Evolutionary conservation across 2,888 invertebrate species (phyloP), one percentile per base, ranked within the genome.

Genomic region (Chironomus tentans): DNA sequence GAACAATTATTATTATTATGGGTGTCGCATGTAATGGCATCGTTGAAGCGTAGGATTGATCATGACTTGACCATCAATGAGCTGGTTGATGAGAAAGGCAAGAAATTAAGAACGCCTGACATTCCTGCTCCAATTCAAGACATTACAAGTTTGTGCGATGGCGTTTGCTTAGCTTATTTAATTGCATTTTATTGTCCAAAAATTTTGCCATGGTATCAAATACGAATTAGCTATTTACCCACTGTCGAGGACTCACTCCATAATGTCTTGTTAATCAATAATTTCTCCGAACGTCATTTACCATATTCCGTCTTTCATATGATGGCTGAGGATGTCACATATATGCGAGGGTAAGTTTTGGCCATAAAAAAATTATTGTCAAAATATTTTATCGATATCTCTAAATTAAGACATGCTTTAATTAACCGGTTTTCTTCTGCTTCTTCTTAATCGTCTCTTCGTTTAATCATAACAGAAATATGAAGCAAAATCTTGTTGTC

Each of bases 301-400:
- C 95, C 96, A 80, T 91, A 92, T 82, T 90, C 92, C 81, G 92
- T 94, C 82, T 96, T 95, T 87, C 95, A 96, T 84, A 92, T 97
- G 89, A 89, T 92, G 85, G 93, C 95, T n/a, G 97, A 97, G 84
- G 97, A 98, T 84, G 91, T 97, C 79, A 92, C 96, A 56, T 97
- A 95, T 82, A 92, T 95, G 90, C 88, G 94, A 83, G 94, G 94
- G 92, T 93, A 82, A 84, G 85, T 83, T 18, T 70, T 46, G 68
- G 69, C 65, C 4, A 6, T 18, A 56, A 50, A 76, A 50, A 28
- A 10, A 4, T 38, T 38, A 10, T 38, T 38, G 38, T 38, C 38
- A 38, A 38, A 47, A 5, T 15, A 77, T 13, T 38, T 38, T 38
- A 2, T 38, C 38, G 38, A 38, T 38, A 56, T n/a, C 7, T 56